Percentiles rank a stretch among this genome's conserved stretches.
phyloP scores from a whole-genome alignment of 2,113 vertebrate genomes.

The rabbit (Oryctolagus cuniculus) region DNA sequence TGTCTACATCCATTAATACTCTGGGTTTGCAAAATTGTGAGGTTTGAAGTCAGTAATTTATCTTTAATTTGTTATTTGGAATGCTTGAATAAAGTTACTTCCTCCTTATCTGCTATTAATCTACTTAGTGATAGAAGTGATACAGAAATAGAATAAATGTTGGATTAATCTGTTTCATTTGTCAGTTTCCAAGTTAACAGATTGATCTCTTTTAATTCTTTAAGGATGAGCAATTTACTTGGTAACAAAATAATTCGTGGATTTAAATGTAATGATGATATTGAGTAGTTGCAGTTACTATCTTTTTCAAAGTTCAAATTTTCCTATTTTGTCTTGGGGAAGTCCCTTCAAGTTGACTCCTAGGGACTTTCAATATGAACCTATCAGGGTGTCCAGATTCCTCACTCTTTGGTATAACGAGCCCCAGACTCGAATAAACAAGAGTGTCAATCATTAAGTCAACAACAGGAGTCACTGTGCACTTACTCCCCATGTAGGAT shows the following conservation, averaged over 20 bases:
- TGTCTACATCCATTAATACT: not conserved
- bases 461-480: too few relatives aligned
- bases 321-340: not conserved
- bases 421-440: not conserved
- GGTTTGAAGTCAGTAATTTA: not conserved
- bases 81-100: not conserved
- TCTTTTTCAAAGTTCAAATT: not conserved
- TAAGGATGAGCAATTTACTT: conserved; percentile 17
- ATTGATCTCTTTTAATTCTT: not conserved
- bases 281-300: not conserved
- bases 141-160: not conserved
- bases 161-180: not conserved
- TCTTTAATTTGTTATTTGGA: not conserved
- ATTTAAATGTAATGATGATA: not conserved
- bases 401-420: not conserved
- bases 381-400: not conserved
- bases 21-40: not conserved
- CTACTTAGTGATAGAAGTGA: not conserved
- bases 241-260: not conserved
- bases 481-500: too few relatives aligned
- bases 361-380: not conserved
- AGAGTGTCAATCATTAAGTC: too few relatives aligned
- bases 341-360: not conserved
- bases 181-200: conserved; percentile 14
- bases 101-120: not conserved